Evolutionary conservation across 2,113 vertebrate genomes (phyloP).

Genomic region (Microtus oregoni): DNA sequence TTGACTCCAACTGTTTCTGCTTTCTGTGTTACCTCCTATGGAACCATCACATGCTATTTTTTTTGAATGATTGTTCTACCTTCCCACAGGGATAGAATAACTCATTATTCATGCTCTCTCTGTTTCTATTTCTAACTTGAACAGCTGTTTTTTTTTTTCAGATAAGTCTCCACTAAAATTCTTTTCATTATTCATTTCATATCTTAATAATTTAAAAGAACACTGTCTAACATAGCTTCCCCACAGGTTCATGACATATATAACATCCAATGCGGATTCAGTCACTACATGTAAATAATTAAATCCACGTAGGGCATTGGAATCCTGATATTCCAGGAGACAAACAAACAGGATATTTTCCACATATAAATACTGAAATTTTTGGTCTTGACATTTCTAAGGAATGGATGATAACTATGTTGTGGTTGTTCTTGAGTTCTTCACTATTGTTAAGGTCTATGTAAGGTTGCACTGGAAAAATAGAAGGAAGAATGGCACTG

Average conservation of each 20-base stretch:
- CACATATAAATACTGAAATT: background rate
- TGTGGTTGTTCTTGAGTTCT: conserved; percentile 15
- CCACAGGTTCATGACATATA: conserved; percentile 60
- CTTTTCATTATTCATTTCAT: conserved; percentile 74
- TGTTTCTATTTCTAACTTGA: background rate
- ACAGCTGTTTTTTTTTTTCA: conserved; percentile 40
- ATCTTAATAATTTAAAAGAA: conserved; percentile 74
- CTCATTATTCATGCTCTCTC: background rate
- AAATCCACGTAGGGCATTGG: background rate
- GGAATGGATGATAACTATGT: background rate
- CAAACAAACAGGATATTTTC: conserved; percentile 33
- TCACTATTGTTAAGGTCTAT: background rate
- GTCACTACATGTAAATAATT: conserved; percentile 70
- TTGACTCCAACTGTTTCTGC: background rate
- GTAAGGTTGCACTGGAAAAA: background rate
- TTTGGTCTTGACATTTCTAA: background rate
- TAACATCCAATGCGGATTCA: conserved; percentile 57
- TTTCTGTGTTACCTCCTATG: background rate
- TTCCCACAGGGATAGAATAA: background rate
- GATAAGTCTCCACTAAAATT: conserved; percentile 65
- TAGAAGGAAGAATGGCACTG: background rate
- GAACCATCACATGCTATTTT: background rate
- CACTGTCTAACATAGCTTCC: conserved; percentile 70
- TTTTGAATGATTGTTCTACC: background rate
- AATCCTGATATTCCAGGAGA: conserved; percentile 37